A percentile compares a stretch with the other conserved stretches of the same genome.
phyloP scores from a whole-genome alignment of 2,888 invertebrate genomes.

The Pachydiplax longipennis region DNA sequence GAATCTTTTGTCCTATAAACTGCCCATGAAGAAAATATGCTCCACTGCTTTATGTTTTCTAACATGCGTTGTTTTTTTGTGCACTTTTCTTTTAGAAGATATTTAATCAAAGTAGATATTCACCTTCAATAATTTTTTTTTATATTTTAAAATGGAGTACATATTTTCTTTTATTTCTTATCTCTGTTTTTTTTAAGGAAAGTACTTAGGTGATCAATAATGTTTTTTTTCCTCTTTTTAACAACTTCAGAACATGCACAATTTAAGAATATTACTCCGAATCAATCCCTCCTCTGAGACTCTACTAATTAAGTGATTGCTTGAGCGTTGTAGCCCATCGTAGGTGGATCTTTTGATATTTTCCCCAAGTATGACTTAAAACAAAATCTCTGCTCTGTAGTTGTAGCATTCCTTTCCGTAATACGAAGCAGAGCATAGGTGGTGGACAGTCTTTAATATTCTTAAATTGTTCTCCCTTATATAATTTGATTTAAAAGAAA shows the following conservation, averaged over 20 bases:
- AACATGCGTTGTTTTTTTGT: neutral
- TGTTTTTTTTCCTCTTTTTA: neutral
- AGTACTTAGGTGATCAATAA: neutral
- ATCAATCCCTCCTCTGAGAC: neutral
- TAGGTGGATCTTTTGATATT: slow-evolving; percentile 26
- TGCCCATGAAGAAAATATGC: slow-evolving; percentile 12
- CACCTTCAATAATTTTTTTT: slow-evolving; percentile 1
- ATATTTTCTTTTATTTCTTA: neutral
- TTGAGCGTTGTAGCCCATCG: neutral
- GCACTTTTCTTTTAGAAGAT: too few relatives aligned
- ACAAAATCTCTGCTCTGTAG: neutral
- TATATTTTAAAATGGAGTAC: neutral
- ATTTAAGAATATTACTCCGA: slow-evolving; percentile 24
- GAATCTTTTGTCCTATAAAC: neutral
- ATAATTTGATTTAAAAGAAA: slow-evolving; percentile 18
- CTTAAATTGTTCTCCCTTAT: slow-evolving; percentile 7
- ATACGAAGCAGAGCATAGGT: neutral
- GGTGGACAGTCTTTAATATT: slow-evolving; percentile 13
- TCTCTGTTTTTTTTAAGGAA: neutral
- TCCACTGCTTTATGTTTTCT: slow-evolving; percentile 12
- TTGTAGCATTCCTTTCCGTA: slow-evolving; percentile 5
- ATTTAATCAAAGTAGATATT: slow-evolving; percentile 4
- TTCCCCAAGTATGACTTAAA: neutral
- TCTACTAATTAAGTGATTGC: slow-evolving; percentile 3
- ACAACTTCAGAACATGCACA: neutral